Percentiles rank a stretch among this genome's conserved stretches.
Conservation (phyloP, 2,888 invertebrate genomes). For the Neoascia interrupta region DNA sequence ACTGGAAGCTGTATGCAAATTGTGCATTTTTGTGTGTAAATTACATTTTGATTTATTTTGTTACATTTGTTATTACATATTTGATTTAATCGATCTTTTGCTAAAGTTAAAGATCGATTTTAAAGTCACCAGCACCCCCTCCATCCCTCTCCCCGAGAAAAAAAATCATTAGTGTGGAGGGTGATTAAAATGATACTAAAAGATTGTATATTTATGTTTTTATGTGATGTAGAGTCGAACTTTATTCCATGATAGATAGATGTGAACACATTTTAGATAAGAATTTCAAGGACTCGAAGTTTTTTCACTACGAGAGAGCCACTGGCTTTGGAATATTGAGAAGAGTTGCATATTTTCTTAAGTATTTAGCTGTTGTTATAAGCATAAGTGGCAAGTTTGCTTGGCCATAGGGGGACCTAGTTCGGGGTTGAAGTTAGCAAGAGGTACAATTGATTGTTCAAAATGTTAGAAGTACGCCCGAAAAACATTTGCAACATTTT, state of each 20-base stretch:
- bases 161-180: constrained; percentile 29
- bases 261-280: neutral
- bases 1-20: constrained; percentile 23
- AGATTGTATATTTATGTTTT: neutral
- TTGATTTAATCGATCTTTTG: constrained; percentile 10
- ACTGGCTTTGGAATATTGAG: neutral
- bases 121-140: constrained; percentile 43
- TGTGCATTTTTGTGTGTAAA: constrained; percentile 23
- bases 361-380: no score
- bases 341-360: no score
- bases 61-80: constrained; percentile 1
- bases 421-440: no score
- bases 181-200: constrained; percentile 16
- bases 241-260: neutral
- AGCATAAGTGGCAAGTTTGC: neutral
- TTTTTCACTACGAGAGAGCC: neutral
- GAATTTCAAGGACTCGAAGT: neutral
- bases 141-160: constrained; percentile 62
- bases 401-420: no score
- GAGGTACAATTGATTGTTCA: neutral
- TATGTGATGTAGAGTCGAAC: neutral
- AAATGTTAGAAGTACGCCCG: neutral
- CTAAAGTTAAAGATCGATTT: no score
- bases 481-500: no score
- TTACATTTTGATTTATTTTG: neutral